A percentile compares a stretch with the other conserved stretches of the same genome.
These are phyloP conservation scores for Chelon auratus DNA, from an alignment of 2,797 vertebrate genomes.

Conservation along the genomic window DNA sequence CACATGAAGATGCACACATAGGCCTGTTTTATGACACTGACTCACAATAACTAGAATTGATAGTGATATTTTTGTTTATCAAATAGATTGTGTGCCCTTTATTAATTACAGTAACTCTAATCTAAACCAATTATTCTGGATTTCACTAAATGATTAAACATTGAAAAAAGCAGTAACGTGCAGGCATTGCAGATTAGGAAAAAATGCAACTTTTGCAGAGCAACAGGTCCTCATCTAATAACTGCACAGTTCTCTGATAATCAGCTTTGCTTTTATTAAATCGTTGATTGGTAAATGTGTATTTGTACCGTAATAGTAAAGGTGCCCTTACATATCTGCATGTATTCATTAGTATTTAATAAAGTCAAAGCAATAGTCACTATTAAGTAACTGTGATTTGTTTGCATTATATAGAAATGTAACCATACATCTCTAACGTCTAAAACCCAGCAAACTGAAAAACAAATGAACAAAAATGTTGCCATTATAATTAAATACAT, in stretches of 20 bases:
- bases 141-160: background rate
- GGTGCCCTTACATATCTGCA: no score
- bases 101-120: background rate
- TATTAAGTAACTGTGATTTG: no score
- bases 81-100: background rate
- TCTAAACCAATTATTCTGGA: background rate
- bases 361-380: no score
- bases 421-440: no score
- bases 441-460: background rate
- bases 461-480: background rate
- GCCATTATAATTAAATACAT: no score
- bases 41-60: background rate
- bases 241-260: background rate
- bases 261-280: background rate
- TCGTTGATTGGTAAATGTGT: no score
- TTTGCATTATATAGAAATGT: no score
- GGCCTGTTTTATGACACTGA: background rate
- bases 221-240: background rate
- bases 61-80: background rate
- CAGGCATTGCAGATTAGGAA: no score
- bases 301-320: background rate
- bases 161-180: no score
- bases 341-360: no score
- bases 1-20: background rate
- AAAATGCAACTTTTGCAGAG: background rate